These are phyloP conservation scores for Allygus modestus DNA, from an alignment of 2,888 invertebrate species.

Conservation along the genomic window DNA sequence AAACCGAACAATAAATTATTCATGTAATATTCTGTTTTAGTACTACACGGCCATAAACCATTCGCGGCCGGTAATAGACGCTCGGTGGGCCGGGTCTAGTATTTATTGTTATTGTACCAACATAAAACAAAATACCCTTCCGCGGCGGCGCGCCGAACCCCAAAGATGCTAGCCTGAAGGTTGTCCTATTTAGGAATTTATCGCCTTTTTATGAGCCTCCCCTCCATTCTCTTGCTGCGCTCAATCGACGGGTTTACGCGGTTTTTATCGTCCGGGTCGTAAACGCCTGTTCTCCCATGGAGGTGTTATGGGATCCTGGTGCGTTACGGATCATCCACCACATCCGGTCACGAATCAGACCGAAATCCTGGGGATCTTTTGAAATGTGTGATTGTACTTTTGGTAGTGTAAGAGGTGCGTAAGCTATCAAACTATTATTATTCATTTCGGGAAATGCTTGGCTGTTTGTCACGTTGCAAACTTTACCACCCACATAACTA, in stretches of 20 bases:
- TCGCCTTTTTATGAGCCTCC: conserved; percentile 31
- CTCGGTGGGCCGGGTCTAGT: conserved; percentile 34
- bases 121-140: conserved; percentile 45
- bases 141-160: conserved; percentile 29
- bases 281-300: not conserved
- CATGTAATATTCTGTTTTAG: conserved; percentile 43
- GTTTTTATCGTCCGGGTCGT: not conserved
- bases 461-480: too few relatives aligned
- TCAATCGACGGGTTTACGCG: conserved; percentile 13
- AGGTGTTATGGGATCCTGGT: not conserved
- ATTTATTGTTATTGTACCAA: conserved; percentile 42
- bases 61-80: not conserved
- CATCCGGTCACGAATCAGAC: too few relatives aligned
- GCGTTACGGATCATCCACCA: not conserved
- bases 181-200: conserved; percentile 36
- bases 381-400: too few relatives aligned
- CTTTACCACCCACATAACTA: too few relatives aligned
- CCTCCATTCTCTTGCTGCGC: not conserved
- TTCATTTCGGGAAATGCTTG: too few relatives aligned
- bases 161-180: conserved; percentile 16
- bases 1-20: conserved; percentile 36
- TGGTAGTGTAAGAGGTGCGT: too few relatives aligned
- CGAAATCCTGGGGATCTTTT: too few relatives aligned
- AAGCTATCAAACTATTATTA: too few relatives aligned
- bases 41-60: conserved; percentile 6